A percentile compares a stretch with the other conserved stretches of the same genome.
phyloP scores from a whole-genome alignment of 2,113 vertebrate species.

The Oncorhynchus keta region DNA sequence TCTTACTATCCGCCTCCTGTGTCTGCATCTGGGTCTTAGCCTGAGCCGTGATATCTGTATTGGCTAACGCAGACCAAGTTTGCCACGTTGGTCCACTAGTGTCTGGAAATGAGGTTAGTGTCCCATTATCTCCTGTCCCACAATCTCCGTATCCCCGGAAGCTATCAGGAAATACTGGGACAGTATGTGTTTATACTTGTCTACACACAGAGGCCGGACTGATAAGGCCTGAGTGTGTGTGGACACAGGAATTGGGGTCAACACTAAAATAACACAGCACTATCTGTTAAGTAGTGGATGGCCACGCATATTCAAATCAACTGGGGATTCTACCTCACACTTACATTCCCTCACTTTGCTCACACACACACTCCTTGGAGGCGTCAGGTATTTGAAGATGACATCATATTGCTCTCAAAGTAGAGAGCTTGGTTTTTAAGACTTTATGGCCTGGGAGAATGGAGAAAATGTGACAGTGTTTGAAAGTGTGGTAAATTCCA shows the following conservation, averaged over 20 bases:
- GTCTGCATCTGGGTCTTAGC: no score
- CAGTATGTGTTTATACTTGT: slow-evolving; percentile 17
- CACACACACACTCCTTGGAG: neutral
- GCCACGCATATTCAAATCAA: neutral
- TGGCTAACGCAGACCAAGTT: no score
- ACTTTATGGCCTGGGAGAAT: no score
- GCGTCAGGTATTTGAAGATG: neutral
- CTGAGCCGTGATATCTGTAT: no score
- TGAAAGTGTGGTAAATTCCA: no score
- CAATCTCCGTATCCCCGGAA: neutral
- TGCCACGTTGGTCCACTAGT: no score
- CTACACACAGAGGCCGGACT: slow-evolving; percentile 32
- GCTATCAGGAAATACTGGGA: neutral
- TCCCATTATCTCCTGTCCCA: neutral
- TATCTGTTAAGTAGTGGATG: neutral
- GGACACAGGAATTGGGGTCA: slow-evolving; percentile 44
- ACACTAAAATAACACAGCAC: neutral
- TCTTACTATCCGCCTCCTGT: no score
- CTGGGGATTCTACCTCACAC: neutral
- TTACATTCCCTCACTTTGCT: neutral
- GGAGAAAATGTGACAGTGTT: no score
- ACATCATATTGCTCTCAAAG: neutral
- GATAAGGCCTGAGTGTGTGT: slow-evolving; percentile 38
- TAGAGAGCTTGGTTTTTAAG: no score
- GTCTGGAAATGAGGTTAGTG: neutral